These are phyloP conservation scores for Drosophila prolongata DNA, from an alignment of 2,888 invertebrate genomes.

Conservation along the genomic window DNA sequence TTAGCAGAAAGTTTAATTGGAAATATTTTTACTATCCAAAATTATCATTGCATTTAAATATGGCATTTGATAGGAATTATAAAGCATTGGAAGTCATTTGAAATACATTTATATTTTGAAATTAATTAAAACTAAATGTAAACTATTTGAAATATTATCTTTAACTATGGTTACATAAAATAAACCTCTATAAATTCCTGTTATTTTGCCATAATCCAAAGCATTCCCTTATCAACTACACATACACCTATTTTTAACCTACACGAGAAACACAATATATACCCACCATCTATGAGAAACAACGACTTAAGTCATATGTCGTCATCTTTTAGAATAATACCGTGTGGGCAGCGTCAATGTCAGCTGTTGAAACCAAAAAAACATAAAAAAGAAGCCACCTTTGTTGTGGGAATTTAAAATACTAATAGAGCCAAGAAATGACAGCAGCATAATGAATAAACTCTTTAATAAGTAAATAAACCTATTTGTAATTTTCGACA, in stretches of 20 bases:
- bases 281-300: slow-evolving; percentile 13
- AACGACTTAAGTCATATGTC: slow-evolving; percentile 20
- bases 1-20: no score
- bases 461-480: slow-evolving; percentile 13
- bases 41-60: no score
- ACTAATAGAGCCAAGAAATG: slow-evolving; percentile 13
- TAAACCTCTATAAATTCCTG: no score
- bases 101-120: no score
- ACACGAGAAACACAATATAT: slow-evolving; percentile 5
- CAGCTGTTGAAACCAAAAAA: slow-evolving; percentile 4
- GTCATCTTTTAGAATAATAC: slow-evolving; percentile 31
- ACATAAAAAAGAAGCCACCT: slow-evolving; percentile 13
- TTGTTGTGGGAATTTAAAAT: slow-evolving; percentile 30
- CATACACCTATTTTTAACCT: slow-evolving; percentile 13
- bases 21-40: no score
- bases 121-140: no score
- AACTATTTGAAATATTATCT: no score
- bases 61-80: no score
- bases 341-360: slow-evolving; percentile 25
- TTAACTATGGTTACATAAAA: no score
- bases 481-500: slow-evolving; percentile 20
- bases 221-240: slow-evolving; percentile 13
- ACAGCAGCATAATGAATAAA: slow-evolving; percentile 18
- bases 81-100: no score
- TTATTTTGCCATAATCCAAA: neutral